Base-by-base conservation (phyloP, 2,888 invertebrate genomes). In the Chrysolina americana region DNA sequence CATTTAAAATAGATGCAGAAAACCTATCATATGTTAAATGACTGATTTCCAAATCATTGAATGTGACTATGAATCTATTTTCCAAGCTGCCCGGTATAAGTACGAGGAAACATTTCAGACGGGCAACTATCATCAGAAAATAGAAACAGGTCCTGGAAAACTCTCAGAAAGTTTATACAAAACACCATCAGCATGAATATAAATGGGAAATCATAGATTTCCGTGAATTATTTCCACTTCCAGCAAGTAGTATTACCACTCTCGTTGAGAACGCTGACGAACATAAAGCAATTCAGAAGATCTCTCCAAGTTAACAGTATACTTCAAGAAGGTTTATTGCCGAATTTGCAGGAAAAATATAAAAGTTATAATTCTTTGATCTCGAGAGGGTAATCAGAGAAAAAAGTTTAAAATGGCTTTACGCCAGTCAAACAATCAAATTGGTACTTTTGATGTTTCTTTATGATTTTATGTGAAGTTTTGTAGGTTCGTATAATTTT, bases 311-410 rank as follows among this genome's bases (percentile, higher is more conserved):
- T 59, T 59, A 23, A 59, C 28, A 36, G 59, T 28, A 59, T 36
- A 59, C 36, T 59, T 36, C 28, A n/a, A 59, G n/a, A 4, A 59
- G 59, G 59, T 36, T 59, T 36, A 59, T 59, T 59, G 59, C 59
- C n/a, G 6, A 15, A 59, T 59, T 17, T 59, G 5, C 36, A n/a
- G 36, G 36, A 23, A 59, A 10, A 36, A 59, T n/a, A 59, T 59
- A 59, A 59, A 59, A 59, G 59, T 59, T 59, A 15, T 59, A n/a
- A 59, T 59, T 28, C 59, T 17, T 36, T 28, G n/a, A 59, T 59
- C 59, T 59, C 59, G 28, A 36, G 59, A 36, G 59, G 15, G n/a
- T n/a, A 36, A 59, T 59, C 28, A 59, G 28, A 28, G 59, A 59
- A 59, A 59, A 19, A 59, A 59, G 59, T 59, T 59, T 59, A n/a